These are phyloP conservation scores for Drosophila insularis DNA, from an alignment of 1,140 invertebrate species.

Conservation along the genomic window DNA sequence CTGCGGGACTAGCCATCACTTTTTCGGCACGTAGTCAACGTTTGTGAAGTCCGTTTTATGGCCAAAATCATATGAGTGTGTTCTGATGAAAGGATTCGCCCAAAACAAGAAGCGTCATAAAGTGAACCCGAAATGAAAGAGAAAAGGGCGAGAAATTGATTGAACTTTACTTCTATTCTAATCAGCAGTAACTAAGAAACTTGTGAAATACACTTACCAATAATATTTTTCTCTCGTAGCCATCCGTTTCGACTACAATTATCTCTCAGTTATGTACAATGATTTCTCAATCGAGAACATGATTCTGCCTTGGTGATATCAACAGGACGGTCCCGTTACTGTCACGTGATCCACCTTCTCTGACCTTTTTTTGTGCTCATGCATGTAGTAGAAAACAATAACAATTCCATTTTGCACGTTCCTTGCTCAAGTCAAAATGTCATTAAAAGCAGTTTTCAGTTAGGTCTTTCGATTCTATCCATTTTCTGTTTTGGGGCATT, in stretches of 20 bases:
- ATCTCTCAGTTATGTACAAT: background rate
- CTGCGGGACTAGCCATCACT: slow-evolving; percentile 29
- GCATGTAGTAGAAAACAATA: background rate
- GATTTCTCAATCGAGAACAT: background rate
- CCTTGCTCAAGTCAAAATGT: slow-evolving; percentile 55
- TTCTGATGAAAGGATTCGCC: background rate
- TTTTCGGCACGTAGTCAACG: slow-evolving; percentile 56
- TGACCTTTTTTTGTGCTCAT: slow-evolving; percentile 26
- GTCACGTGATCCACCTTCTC: slow-evolving; percentile 30
- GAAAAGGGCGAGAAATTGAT: background rate
- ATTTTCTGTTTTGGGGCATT: slow-evolving; percentile 38
- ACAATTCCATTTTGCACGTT: slow-evolving; percentile 48
- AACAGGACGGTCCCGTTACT: background rate
- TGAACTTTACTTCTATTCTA: too few species aligned
- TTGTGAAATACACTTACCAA: too few species aligned
- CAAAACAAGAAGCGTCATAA: background rate
- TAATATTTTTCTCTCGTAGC: too few species aligned
- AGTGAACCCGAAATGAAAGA: background rate
- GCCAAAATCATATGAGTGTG: background rate
- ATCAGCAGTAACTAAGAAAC: too few species aligned
- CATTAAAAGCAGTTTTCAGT: slow-evolving; percentile 47
- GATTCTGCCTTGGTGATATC: background rate
- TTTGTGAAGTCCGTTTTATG: slow-evolving; percentile 53
- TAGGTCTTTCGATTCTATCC: slow-evolving; percentile 11
- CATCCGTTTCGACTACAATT: too few species aligned